phyloP scores from a whole-genome alignment of 1,140 invertebrate species.

The Samia ricini region DNA sequence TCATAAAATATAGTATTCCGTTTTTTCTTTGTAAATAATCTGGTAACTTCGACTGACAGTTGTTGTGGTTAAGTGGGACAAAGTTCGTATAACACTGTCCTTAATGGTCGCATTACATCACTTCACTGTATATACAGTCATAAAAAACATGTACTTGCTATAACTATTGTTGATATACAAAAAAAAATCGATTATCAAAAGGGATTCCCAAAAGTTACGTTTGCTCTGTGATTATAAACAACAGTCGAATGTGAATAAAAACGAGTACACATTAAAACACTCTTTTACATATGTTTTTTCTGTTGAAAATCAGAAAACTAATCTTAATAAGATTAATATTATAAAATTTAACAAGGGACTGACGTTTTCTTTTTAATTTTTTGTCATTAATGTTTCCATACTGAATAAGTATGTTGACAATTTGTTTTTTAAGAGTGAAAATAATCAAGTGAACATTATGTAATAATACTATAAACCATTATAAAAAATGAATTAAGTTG shows the following conservation, averaged over 20 bases:
- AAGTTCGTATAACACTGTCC: neutral
- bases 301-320: too few relatives aligned
- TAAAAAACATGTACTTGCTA: neutral
- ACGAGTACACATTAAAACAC: neutral
- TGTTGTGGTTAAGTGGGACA: constrained; percentile 1
- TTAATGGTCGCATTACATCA: neutral
- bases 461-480: too few relatives aligned
- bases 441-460: too few relatives aligned
- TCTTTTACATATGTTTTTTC: too few relatives aligned
- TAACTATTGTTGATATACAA: neutral
- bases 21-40: neutral
- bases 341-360: too few relatives aligned
- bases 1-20: too few relatives aligned
- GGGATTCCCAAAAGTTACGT: neutral
- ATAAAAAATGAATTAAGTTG: too few relatives aligned
- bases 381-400: too few relatives aligned
- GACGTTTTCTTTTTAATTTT: too few relatives aligned
- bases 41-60: neutral
- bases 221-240: neutral
- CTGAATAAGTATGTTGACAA: too few relatives aligned
- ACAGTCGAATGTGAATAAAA: neutral
- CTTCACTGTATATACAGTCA: neutral
- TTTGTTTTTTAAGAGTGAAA: too few relatives aligned
- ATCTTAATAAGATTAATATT: too few relatives aligned
- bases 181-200: neutral